Evolutionary conservation across 1,140 invertebrate species (phyloP).

Genomic region (Meloidogyne floridensis): DNA sequence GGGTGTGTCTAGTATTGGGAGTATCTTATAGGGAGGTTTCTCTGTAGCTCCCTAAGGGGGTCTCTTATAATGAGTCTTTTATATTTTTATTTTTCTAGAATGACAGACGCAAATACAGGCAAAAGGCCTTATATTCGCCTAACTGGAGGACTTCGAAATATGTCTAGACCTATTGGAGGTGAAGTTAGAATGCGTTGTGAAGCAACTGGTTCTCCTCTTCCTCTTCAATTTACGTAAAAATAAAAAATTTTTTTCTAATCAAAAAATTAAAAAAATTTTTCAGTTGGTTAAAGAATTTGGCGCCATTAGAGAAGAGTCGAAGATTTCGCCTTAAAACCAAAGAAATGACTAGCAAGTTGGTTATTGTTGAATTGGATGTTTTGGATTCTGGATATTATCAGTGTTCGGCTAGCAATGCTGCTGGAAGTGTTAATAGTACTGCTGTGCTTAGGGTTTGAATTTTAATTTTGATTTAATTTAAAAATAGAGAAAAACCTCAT

Average conservation of each 20-base stretch:
- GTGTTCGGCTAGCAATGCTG: conserved; percentile 58
- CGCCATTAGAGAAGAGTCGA: conserved; percentile 59
- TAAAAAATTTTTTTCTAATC: not conserved
- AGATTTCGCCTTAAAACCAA: conserved; percentile 51
- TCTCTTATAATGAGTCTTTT: not conserved
- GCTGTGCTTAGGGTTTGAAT: conserved; percentile 55
- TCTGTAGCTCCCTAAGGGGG: no score
- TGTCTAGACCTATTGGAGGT: conserved; percentile 57
- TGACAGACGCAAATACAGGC: conserved; percentile 53
- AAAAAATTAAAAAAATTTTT: conserved; percentile 22
- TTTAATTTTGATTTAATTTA: not conserved
- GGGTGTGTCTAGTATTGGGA: no score
- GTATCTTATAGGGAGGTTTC: no score
- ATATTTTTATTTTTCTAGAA: conserved; percentile 52
- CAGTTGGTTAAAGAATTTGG: conserved; percentile 64
- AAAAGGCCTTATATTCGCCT: conserved; percentile 62
- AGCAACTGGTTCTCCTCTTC: conserved; percentile 59
- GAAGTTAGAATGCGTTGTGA: conserved; percentile 64
- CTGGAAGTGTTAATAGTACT: conserved; percentile 63
- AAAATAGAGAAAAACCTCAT: no score
- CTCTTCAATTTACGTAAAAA: conserved; percentile 57
- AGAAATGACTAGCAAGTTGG: conserved; percentile 60
- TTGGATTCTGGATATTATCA: conserved; percentile 63
- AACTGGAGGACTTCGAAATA: conserved; percentile 54
- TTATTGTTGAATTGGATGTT: conserved; percentile 62